phyloP scores from a whole-genome alignment of 2,113 vertebrate species.

The Gila orcuttii region DNA sequence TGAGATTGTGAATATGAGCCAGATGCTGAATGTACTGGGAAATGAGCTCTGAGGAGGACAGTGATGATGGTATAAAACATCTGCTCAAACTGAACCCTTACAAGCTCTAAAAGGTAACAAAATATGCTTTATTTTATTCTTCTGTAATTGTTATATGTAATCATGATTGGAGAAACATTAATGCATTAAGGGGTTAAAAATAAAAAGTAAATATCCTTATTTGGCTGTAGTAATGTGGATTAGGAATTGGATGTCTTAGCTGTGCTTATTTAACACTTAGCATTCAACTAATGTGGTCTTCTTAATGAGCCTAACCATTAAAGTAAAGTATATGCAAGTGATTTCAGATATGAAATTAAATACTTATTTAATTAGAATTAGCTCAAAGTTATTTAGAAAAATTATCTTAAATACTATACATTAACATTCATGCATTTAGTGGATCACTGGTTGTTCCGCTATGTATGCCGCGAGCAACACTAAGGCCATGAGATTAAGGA shows the following conservation, averaged over 20 bases:
- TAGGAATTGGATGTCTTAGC: neutral
- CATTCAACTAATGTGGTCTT: constrained; percentile 1
- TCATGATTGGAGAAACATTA: no score
- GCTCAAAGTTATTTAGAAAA: neutral
- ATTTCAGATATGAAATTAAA: neutral
- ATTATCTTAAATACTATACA: neutral
- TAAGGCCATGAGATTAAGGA: neutral
- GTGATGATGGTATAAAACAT: no score
- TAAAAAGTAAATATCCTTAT: neutral
- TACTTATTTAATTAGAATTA: neutral
- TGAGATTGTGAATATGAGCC: no score
- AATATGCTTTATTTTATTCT: no score
- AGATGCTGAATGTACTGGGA: no score
- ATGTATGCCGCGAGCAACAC: neutral
- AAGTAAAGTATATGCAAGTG: neutral
- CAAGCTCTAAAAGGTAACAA: no score
- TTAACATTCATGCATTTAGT: constrained; percentile 4
- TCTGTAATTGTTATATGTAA: no score
- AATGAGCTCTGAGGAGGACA: no score
- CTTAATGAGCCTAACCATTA: neutral
- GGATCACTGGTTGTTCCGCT: neutral
- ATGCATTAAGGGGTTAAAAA: no score
- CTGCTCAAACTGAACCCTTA: no score
- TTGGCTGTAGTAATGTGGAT: neutral
- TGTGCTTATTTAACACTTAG: neutral